Evolutionary conservation across 2,888 invertebrate species (phyloP), one percentile per base, ranked within the genome.

Genomic region (Hypomecis punctinalis): DNA sequence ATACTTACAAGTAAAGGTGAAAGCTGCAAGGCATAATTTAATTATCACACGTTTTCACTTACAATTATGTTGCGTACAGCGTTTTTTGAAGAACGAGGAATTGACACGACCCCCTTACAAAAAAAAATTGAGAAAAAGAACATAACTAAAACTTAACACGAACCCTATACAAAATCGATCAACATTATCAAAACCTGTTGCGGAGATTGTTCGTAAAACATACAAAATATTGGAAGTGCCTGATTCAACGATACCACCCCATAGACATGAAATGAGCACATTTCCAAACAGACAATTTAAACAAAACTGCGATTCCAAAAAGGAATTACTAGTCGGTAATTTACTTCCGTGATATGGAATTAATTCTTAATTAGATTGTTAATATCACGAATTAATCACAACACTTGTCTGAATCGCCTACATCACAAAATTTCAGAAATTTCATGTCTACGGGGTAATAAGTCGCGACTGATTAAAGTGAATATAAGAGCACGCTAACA

Each of bases 21-120:
- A 68, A 75, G 71, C 72, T 71, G 75, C 71, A 73, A 72, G 72
- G 72, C 74, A 71, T 72, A 63, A 64, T 70, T 70, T 61, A 71
- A 68, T 67, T 73, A 70, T 73, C 70, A 73, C 72, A 73, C 73
- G 56, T 70, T 66, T 71, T 76, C 72, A 74, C 85, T 84, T 80
- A 85, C 81, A 80, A 82, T 80, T 71, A 73, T 63, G 61, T 64
- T 71, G 71, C 71, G 57, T 61, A 65, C 71, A 71, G 77, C 80
- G 69, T 75, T 73, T 78, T 79, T 75, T 23, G 70, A 46, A 48
- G 56, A 76, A 74, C 74, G 81, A 82, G 90, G 90, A 92, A 91
- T 91, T 90, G 91, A 91, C 85, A 76, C 82, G 79, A 78, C 85
- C 91, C 91, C 91, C 89, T 85, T 81, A 84, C 86, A 85, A 79